Evolutionary conservation across 2,888 invertebrate genomes (phyloP).

Genomic region (Dorcus parallelipipedus): DNA sequence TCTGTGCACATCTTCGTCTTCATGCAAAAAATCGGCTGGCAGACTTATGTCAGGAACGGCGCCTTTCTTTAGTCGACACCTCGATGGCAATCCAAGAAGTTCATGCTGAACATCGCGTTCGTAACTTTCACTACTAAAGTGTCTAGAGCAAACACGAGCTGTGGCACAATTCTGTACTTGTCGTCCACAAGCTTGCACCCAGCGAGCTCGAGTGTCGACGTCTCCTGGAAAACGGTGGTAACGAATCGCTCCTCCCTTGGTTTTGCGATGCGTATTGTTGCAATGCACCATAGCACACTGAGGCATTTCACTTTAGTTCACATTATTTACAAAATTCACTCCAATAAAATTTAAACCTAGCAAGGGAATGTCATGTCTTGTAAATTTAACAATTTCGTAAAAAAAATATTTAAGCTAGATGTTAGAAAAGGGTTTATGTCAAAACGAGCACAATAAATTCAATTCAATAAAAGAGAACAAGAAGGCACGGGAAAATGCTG

Average conservation of each 20-base stretch:
- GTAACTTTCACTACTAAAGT: slow-evolving; percentile 53
- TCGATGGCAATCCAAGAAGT: slow-evolving; percentile 52
- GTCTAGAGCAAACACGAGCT: slow-evolving; percentile 55
- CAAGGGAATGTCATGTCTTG: too few relatives aligned
- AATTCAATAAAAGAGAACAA: too few relatives aligned
- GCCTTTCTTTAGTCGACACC: slow-evolving; percentile 53
- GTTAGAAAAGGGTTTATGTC: too few relatives aligned
- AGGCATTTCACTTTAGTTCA: slow-evolving; percentile 46
- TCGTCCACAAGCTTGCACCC: slow-evolving; percentile 56
- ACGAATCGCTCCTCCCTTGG: slow-evolving; percentile 54
- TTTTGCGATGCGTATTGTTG: slow-evolving; percentile 57
- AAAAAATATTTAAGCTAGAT: too few relatives aligned
- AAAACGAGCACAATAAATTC: too few relatives aligned
- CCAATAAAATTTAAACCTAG: too few relatives aligned
- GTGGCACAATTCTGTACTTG: slow-evolving; percentile 54
- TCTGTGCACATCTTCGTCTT: slow-evolving; percentile 30
- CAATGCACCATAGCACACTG: slow-evolving; percentile 58
- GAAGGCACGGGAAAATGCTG: too few relatives aligned
- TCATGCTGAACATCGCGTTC: slow-evolving; percentile 57
- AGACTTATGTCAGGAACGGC: slow-evolving; percentile 48
- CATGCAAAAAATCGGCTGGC: slow-evolving; percentile 32
- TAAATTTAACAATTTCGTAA: too few relatives aligned
- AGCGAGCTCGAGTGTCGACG: slow-evolving; percentile 51
- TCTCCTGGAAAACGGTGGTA: slow-evolving; percentile 60
- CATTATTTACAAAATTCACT: neutral